These are phyloP conservation scores for Eulacestoma nigropectus DNA, from an alignment of 2,113 vertebrate genomes.

Conservation along the genomic window DNA sequence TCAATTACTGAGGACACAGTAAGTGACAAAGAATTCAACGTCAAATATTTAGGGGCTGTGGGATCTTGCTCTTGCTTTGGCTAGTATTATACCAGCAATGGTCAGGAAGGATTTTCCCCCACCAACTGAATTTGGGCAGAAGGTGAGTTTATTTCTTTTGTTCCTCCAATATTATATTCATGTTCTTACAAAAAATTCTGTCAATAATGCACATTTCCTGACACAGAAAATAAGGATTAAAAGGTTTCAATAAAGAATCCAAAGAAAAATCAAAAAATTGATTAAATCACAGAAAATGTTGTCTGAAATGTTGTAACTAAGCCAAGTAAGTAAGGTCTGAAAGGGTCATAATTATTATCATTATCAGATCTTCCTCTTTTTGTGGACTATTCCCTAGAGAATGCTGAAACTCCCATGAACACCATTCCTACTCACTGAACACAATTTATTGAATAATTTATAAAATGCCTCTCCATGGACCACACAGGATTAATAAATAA, in stretches of 20 bases:
- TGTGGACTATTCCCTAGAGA: not conserved
- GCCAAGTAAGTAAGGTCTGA: not conserved
- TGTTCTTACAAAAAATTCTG: not conserved
- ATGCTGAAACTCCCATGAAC: not conserved
- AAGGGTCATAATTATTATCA: not conserved
- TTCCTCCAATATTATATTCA: not conserved
- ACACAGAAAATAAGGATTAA: not conserved
- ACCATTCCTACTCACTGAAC: not conserved
- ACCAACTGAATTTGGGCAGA: not conserved
- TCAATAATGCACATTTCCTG: not conserved
- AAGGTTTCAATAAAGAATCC: not conserved
- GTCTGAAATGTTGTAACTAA: not conserved
- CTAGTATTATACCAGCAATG: not conserved
- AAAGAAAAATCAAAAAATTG: not conserved
- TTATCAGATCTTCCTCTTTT: not conserved
- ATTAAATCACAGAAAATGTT: not conserved
- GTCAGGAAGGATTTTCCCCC: not conserved
- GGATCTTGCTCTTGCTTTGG: not conserved
- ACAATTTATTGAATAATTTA: not conserved
- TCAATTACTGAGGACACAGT: rapidly evolving
- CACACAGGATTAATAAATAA: not conserved
- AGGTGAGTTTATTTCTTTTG: not conserved
- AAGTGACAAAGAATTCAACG: not conserved
- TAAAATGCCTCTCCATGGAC: not conserved
- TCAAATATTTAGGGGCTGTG: not conserved